Evolutionary conservation across 2,888 invertebrate species (phyloP), one percentile per base, ranked within the genome.

Genomic region (Euspilapteryx auroguttella): DNA sequence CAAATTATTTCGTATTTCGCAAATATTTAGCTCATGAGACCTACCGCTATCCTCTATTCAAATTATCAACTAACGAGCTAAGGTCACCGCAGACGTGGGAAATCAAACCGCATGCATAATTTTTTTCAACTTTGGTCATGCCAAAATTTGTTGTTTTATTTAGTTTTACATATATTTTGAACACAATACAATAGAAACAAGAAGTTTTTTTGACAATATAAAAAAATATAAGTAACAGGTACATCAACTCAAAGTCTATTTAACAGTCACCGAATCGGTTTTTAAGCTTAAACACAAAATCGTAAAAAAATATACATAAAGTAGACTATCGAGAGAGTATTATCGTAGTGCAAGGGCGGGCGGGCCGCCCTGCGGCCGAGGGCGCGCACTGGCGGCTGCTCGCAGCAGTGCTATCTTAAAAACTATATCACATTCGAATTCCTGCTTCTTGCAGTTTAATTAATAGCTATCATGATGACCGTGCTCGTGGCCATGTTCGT

Each of bases 381-480:
- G 52, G 54, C 38, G 55, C 54, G 39, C 42, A 51, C 44, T 48
- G 49, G 44, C 39, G 45, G 40, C 34, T 41, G 44, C 41, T 46
- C 52, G 45, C 59, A 54, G 27, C 40, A 40, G 68, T 69, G 68
- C 69, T 75, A 69, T 55, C 52, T 69, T 73, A 69, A 69, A 54
- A 55, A 54, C 64, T 66, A 65, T 77, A 77, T 77, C 77, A 77
- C 77, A 77, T 68, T 76, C 65, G 49, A 55, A 54, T 46, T 47
- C 54, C 68, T 59, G 59, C 77, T 75, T 55, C 76, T 73, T 76
- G 66, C 76, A 73, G 59, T 71, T 65, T 58, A 45, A 25, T 33
- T 75, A 76, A 52, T 75, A 76, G 69, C 75, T 62, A 49, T 52
- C 75, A 73, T 77, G 69, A 61, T 73, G 65, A 42, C 62, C 68